Evolutionary conservation across 2,113 vertebrate genomes (phyloP).

Genomic region (Erythrolamprus reginae): DNA sequence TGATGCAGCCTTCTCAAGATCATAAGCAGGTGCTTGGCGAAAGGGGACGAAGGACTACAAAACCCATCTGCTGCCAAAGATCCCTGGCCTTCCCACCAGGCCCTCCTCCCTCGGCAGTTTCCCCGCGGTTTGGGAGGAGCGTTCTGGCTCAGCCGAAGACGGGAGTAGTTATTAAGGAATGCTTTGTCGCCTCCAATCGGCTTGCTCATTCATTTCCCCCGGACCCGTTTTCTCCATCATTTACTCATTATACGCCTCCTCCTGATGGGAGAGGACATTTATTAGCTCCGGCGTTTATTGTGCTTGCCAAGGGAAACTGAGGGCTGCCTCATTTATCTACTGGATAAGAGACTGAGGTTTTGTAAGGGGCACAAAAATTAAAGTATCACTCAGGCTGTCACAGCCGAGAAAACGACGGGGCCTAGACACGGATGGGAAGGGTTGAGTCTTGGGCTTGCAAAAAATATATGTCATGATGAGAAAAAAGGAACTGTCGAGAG

Average conservation of each 20-base stretch:
- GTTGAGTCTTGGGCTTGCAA: too few species aligned
- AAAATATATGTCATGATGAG: too few species aligned
- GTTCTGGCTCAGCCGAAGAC: conserved; percentile 39
- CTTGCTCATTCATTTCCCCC: conserved; percentile 68
- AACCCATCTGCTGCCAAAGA: conserved; percentile 29
- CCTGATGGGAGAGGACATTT: conserved; percentile 69
- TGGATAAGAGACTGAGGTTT: conserved; percentile 58
- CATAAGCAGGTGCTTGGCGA: too few species aligned
- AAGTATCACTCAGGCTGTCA: conserved; percentile 75
- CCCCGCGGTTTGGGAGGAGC: conserved; percentile 30
- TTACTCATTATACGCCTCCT: conserved; percentile 73
- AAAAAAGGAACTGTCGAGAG: too few species aligned
- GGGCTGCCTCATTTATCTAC: conserved; percentile 68
- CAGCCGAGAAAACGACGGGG: conserved; percentile 63
- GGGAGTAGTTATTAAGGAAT: conserved; percentile 66
- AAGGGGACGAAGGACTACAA: conserved; percentile 20
- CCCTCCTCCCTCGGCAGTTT: conserved; percentile 17
- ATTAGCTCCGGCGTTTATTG: conserved; percentile 70
- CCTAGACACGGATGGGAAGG: neutral
- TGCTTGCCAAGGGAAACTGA: too few species aligned
- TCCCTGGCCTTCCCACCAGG: neutral
- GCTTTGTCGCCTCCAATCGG: conserved; percentile 63
- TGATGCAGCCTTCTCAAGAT: too few species aligned
- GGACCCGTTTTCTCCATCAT: conserved; percentile 71
- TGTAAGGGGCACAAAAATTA: conserved; percentile 69